Evolutionary conservation across 2,888 invertebrate species (phyloP).

Genomic region (Xanthostigma xanthostigma): DNA sequence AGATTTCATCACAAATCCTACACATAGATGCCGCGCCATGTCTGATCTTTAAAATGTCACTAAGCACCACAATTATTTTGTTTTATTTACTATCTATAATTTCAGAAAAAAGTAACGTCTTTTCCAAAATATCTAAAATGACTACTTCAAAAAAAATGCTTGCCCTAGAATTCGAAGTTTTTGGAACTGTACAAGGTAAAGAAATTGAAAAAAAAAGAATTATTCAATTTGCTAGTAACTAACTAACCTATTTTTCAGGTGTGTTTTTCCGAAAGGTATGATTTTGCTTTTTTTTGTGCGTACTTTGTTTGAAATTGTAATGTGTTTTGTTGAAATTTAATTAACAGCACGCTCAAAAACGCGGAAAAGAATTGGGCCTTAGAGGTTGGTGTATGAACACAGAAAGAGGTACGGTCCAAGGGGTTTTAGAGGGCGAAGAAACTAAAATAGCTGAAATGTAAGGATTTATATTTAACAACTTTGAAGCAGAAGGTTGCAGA

Average conservation of each 20-base stretch:
- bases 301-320: not conserved
- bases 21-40: too few species aligned
- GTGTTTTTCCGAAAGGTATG: constrained; percentile 47
- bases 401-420: constrained; percentile 46
- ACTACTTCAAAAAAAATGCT: constrained; percentile 13
- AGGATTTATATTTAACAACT: constrained; percentile 19
- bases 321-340: constrained; percentile 4
- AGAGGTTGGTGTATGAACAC: constrained; percentile 66
- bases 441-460: constrained; percentile 46
- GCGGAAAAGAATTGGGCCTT: constrained; percentile 44
- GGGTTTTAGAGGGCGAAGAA: constrained; percentile 45
- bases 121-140: too few species aligned
- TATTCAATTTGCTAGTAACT: not conserved
- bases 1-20: too few species aligned
- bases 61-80: too few species aligned
- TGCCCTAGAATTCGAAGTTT: constrained; percentile 41
- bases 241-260: constrained; percentile 21
- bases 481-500: too few species aligned
- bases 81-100: too few species aligned
- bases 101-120: too few species aligned
- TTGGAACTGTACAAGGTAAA: constrained; percentile 43
- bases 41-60: too few species aligned
- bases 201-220: constrained; percentile 11
- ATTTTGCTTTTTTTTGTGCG: constrained; percentile 2
- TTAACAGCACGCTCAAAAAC: constrained; percentile 46